Conservation (phyloP, 2,113 vertebrate genomes). For the Podarcis cretensis region DNA sequence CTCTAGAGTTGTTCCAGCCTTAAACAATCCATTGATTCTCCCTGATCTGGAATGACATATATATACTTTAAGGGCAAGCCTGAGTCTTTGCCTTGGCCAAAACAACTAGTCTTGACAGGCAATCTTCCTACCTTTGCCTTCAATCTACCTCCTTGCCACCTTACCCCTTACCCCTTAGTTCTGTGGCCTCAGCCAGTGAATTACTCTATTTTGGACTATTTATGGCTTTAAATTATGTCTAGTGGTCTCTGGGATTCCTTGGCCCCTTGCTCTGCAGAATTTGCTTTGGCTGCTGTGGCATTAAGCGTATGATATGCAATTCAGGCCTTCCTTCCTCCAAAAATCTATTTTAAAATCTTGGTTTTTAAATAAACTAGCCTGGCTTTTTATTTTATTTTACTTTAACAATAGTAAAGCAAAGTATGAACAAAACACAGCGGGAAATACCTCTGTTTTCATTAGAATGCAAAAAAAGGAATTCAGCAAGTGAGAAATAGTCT, state of each 20-base stretch:
- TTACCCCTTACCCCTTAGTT: background rate
- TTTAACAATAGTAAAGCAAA: background rate
- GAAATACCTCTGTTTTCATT: background rate
- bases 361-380: background rate
- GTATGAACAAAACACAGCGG: background rate
- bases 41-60: background rate
- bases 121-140: background rate
- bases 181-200: background rate
- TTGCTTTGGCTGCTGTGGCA: background rate
- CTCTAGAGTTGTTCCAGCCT: background rate
- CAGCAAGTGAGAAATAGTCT: background rate
- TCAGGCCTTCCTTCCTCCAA: background rate
- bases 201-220: background rate
- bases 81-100: background rate
- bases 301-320: background rate
- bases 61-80: background rate
- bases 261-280: background rate
- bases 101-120: background rate
- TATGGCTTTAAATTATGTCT: background rate
- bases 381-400: background rate
- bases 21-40: background rate
- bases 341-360: background rate
- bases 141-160: background rate
- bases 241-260: too few species aligned
- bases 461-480: conserved; percentile 8